Base-by-base conservation (phyloP, 2,888 invertebrate genomes). In the Ophion obscuratus region DNA sequence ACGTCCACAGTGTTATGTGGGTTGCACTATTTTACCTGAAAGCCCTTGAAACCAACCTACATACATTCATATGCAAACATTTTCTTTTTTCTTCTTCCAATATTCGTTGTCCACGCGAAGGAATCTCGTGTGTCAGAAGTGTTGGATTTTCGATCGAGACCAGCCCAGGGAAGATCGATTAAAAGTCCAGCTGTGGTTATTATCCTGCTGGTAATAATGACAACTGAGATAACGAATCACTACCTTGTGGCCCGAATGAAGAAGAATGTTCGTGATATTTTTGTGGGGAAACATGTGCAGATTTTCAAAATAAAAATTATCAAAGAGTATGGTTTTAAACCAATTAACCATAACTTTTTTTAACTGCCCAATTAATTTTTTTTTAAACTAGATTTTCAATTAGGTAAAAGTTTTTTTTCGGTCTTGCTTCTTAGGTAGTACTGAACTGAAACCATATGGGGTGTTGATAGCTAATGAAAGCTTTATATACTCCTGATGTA, bases 21-120 rank as follows among this genome's bases (percentile, higher is more conserved):
- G 17, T 44, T 67, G 36, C 36, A 20, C 66, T 64, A 27, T 36
- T 40, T 86, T 71, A 73, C 66, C 74, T 17, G 53, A 11, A 53
- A 53, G 53, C 17, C 4, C 53, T 53, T 3, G 53, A 53, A 53
- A 53, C 53, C 53, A 2, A 53, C 53, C 53, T 53, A 53, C 53
- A 53, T 53, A 17, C 53, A 53, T 53, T 53, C 17, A 17, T 14
- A 53, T 53, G 53, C 53, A 53, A 53, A 53, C 53, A 3, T 53
- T 53, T 53, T 53, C 14, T 11, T 47, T 47, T 47, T 53, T 53
- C 9, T 40, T 40, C 40, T 40, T 40, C 40, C 1, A 9, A 53
- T 17, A 14, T 17, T 53, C 17, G 0, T 53, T 53, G 53, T 17
- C 53, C 53, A 53, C 17, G 17, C 53, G 53, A 11, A 17, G 14